Evolutionary conservation across 2,113 vertebrate species (phyloP), one percentile per base, ranked within the genome.

Genomic region (Ardeotis arabs): DNA sequence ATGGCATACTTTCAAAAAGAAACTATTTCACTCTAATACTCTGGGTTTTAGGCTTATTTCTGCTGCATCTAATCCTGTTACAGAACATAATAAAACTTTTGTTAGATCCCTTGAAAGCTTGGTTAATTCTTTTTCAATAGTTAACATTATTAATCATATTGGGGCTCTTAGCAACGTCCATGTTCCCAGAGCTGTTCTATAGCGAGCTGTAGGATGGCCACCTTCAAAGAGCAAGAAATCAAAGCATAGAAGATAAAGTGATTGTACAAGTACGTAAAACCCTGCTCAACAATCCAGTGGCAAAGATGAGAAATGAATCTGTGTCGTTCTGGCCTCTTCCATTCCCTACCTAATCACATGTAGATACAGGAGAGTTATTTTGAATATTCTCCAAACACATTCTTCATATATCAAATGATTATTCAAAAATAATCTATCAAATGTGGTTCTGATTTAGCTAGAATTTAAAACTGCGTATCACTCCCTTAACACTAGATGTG

Each of bases 341-440:
- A 79, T 25, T 6, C 13, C 20, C 18, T 63, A 41, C 13, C 4
- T 33, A 88, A 29, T 47, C 49, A 67, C 0, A 2, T 1, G 2
- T 9, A 67, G 10, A 77, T 52, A 66, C 2, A 23, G 17, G 13
- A 75, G 17, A 35, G 16, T 72, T 72, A 55, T 24, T 63, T 31
- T 68, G 44, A 73, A 56, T 60, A 41, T 44, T 50, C 15, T 64
- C 49, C 37, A 47, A 55, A 75, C 15, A 45, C 3, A 45, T n/a
- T 41, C 23, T 84, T 84, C 23, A 11, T 58, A 55, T 58, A 55
- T 9, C 21, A 79, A 77, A 73, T 15, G 2, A 35, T 49, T 49
- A 35, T 66, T 89, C 4, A 68, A 63, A 82, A 49, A 53, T 16
- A 20, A 77, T 55, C 24, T 31, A 25, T 17, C 41, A 81, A 58